Evolutionary conservation across 2,797 vertebrate species (phyloP).

Genomic region (Trematomus bernacchii): DNA sequence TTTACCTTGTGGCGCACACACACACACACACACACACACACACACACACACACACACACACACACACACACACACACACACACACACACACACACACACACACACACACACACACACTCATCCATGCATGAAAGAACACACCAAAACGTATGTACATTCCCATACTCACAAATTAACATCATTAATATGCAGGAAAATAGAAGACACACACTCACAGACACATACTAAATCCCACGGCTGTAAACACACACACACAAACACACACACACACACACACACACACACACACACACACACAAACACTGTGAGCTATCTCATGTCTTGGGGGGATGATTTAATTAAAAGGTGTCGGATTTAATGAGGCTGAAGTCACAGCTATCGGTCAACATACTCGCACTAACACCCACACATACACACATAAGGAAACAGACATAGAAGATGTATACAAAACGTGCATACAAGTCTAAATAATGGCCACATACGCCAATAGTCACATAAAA

Average conservation of each 20-base stretch:
- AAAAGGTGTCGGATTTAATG: slow-evolving; percentile 56
- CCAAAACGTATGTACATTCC: background rate
- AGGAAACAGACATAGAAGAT: too few relatives aligned
- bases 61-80: background rate
- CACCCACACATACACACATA: background rate
- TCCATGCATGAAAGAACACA: slow-evolving; percentile 15
- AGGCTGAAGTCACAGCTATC: slow-evolving; percentile 39
- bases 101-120: slow-evolving; percentile 8
- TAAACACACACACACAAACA: slow-evolving; percentile 1
- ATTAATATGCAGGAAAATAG: background rate
- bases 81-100: background rate
- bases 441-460: background rate
- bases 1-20: background rate
- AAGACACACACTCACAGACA: background rate
- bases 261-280: slow-evolving; percentile 21
- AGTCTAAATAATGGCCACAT: background rate
- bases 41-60: slow-evolving; percentile 14
- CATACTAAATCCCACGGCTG: background rate
- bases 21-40: background rate
- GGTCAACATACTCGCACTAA: slow-evolving; percentile 1
- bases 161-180: background rate
- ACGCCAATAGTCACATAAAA: background rate
- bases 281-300: slow-evolving; percentile 16
- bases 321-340: slow-evolving; percentile 54
- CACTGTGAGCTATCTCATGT: slow-evolving; percentile 23